These are phyloP conservation scores for Setophaga petechia DNA, from an alignment of 2,113 vertebrate species.

Conservation along the genomic window DNA sequence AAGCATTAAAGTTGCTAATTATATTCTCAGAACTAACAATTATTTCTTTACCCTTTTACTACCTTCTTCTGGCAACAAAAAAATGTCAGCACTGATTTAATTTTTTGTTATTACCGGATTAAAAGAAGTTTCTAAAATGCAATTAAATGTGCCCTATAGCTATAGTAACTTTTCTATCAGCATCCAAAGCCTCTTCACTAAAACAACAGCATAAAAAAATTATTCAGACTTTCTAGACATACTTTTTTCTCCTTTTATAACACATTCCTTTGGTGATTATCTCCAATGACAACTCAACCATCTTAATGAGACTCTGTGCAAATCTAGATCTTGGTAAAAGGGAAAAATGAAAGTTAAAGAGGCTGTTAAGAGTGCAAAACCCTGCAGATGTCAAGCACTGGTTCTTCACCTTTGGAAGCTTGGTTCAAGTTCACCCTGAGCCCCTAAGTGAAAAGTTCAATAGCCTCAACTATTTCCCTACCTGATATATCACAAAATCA, in stretches of 20 bases:
- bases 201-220: conserved; percentile 80
- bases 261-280: conserved; percentile 77
- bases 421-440: conserved; percentile 77
- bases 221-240: conserved; percentile 70
- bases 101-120: conserved; percentile 88
- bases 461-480: conserved; percentile 65
- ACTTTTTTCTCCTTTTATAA: conserved; percentile 66
- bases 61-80: conserved; percentile 88
- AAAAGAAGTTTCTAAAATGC: conserved; percentile 86
- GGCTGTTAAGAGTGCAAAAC: conserved; percentile 66
- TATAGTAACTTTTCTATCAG: conserved; percentile 81
- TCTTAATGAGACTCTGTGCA: conserved; percentile 77
- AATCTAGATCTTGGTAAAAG: conserved; percentile 70
- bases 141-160: conserved; percentile 86
- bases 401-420: conserved; percentile 77
- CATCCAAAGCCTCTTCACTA: conserved; percentile 78
- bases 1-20: conserved; percentile 89
- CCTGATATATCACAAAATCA: conserved; percentile 81
- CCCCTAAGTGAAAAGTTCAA: conserved; percentile 80
- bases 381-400: conserved; percentile 58
- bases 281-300: conserved; percentile 77
- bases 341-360: conserved; percentile 77
- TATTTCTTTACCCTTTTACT: conserved; percentile 89
- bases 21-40: conserved; percentile 88
- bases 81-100: conserved; percentile 87